These are phyloP conservation scores for Zaprionus capensis DNA, from an alignment of 1,140 invertebrate species.

Conservation along the genomic window DNA sequence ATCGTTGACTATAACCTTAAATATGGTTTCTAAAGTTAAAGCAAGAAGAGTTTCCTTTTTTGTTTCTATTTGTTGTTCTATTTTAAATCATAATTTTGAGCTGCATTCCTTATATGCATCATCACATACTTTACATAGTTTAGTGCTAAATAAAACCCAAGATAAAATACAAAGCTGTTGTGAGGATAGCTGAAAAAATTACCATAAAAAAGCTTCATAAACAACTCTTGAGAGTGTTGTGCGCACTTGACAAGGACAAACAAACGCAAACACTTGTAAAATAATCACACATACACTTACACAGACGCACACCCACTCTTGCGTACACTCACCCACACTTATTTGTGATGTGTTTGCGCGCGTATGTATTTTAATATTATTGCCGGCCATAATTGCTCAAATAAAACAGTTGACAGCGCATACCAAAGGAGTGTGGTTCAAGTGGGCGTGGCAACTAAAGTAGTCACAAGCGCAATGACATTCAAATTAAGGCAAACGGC, in stretches of 20 bases:
- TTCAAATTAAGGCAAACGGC: constrained; percentile 25
- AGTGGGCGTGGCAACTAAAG: constrained; percentile 31
- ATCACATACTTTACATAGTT: not conserved
- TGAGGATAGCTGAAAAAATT: not conserved
- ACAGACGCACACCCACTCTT: not conserved
- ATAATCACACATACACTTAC: constrained; percentile 10
- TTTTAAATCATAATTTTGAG: not conserved
- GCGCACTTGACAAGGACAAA: constrained; percentile 31
- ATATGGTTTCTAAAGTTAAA: no score
- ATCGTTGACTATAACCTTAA: no score
- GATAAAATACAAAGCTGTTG: not conserved
- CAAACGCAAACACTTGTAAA: constrained; percentile 27
- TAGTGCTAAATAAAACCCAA: not conserved
- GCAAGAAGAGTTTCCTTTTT: no score
- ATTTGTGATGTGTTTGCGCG: constrained; percentile 2
- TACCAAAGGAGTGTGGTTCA: not conserved
- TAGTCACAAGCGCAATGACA: constrained; percentile 26
- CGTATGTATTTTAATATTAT: constrained; percentile 46
- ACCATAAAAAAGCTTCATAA: constrained; percentile 15
- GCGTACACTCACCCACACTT: not conserved
- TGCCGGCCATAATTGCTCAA: constrained; percentile 69
- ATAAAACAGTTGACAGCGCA: constrained; percentile 56
- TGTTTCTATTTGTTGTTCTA: no score
- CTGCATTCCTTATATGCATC: not conserved
- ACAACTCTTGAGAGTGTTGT: constrained; percentile 16